A percentile compares a stretch with the other conserved stretches of the same genome.
Conservation (phyloP, 2,888 invertebrate genomes). For the Baccha elongata region DNA sequence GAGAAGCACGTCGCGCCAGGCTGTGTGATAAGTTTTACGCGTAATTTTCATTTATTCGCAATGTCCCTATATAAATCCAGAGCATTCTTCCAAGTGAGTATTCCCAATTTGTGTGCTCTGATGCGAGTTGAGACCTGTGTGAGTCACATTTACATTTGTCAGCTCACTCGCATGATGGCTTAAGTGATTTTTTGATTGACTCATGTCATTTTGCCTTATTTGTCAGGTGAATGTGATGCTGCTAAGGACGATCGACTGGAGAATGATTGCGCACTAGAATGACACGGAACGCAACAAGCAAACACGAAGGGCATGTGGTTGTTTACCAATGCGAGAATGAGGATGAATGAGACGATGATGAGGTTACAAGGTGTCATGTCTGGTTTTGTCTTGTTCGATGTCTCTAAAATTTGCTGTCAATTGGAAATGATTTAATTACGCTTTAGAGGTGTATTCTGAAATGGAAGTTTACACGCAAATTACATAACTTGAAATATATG, state of each 20-base stretch:
- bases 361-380: slow-evolving; percentile 60
- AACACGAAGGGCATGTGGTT: slow-evolving; percentile 11
- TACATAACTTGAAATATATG: background rate
- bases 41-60: slow-evolving; percentile 51
- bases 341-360: slow-evolving; percentile 59
- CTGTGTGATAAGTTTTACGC: slow-evolving; percentile 8
- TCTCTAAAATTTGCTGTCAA: slow-evolving; percentile 60
- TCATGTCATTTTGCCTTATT: slow-evolving; percentile 69
- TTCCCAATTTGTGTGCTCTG: slow-evolving; percentile 12
- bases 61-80: slow-evolving; percentile 34
- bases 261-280: slow-evolving; percentile 53
- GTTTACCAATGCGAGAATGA: background rate
- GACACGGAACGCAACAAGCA: slow-evolving; percentile 32
- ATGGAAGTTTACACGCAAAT: slow-evolving; percentile 26
- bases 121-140: slow-evolving; percentile 38
- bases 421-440: slow-evolving; percentile 67
- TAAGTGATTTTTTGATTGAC: slow-evolving; percentile 74
- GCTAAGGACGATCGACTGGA: slow-evolving; percentile 59
- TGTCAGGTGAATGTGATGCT: slow-evolving; percentile 64
- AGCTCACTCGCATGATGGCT: slow-evolving; percentile 69
- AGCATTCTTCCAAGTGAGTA: slow-evolving; percentile 34
- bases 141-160: slow-evolving; percentile 71
- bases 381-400: slow-evolving; percentile 62
- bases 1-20: background rate
- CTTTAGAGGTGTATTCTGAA: slow-evolving; percentile 5